Evolutionary conservation across 2,888 invertebrate genomes (phyloP), one percentile per base, ranked within the genome.

Genomic region (Tiliacea citrago): DNA sequence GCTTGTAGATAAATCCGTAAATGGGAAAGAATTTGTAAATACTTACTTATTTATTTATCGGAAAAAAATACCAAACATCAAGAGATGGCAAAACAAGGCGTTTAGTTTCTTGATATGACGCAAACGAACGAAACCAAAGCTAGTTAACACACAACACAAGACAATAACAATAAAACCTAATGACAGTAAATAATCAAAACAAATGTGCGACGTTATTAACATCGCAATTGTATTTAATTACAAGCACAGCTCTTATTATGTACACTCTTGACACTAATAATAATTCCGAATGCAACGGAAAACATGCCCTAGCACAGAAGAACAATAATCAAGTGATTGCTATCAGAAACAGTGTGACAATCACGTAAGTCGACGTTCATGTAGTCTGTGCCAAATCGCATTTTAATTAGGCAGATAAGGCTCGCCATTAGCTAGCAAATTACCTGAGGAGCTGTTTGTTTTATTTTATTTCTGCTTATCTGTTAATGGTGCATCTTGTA

Each of bases 381-480:
- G 75, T 86, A 86, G 68, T 82, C 87, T 94, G 94, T 94, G 94
- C 95, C 93, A 96, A 96, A 96, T 96, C 93, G 95, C 92, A 93
- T 95, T 96, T 96, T 96, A 96, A 96, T 96, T 96, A 95, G 93
- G 77, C 80, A 94, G 95, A 95, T 95, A 95, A 95, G 94, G 88
- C 85, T 87, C 78, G 92, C 91, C 95, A 95, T 96, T 96, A 95
- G 94, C 93, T 91, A 91, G 94, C 92, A 95, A 95, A 95, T 96
- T 96, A 92, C 94, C 92, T 92, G 87, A 86, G 85, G 90, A 91
- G 90, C 90, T 91, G 92, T 95, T 93, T 93, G 93, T 94, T 94
- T 95, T 94, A 93, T 94, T 93, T 93, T 92, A 92, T 94, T 93
- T 94, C 90, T 90, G 88, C 91, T 95, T 95, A 95, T 96, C 95